Evolutionary conservation across 1,140 invertebrate genomes (phyloP).

Genomic region (Agrilus planipennis): DNA sequence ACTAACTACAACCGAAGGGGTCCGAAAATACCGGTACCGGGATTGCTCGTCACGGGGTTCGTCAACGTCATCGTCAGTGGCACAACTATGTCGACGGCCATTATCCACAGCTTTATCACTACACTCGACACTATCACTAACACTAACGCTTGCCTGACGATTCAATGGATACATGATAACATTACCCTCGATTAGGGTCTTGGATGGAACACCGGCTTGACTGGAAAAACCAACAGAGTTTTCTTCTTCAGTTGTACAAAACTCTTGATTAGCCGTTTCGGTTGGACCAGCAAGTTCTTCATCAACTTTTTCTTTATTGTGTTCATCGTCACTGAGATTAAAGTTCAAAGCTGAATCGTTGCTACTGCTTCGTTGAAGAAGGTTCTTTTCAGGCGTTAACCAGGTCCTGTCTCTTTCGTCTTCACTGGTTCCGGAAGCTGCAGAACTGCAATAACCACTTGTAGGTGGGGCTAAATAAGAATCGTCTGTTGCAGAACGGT

Average conservation of each 20-base stretch:
- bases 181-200: conserved; percentile 27
- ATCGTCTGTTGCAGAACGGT: conserved; percentile 1
- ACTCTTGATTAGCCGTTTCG: no score
- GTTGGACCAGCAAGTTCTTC: no score
- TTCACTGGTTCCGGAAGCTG: conserved; percentile 27
- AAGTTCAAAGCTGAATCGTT: conserved; percentile 40
- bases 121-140: conserved; percentile 17
- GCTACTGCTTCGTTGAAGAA: conserved; percentile 36
- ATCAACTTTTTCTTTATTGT: no score
- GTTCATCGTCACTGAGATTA: conserved; percentile 39
- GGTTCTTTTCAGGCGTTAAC: conserved; percentile 13
- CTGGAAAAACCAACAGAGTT: conserved; percentile 22
- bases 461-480: conserved; percentile 18
- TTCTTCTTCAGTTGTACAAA: conserved; percentile 3
- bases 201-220: conserved; percentile 27
- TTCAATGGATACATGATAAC: conserved; percentile 23
- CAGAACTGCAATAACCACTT: conserved; percentile 28
- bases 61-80: conserved; percentile 36
- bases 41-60: conserved; percentile 30
- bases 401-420: conserved; percentile 22
- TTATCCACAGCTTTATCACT: conserved; percentile 26
- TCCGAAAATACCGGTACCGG: conserved; percentile 49
- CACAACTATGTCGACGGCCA: conserved; percentile 36
- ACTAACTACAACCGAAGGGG: conserved; percentile 71
- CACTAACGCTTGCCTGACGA: conserved; percentile 27